Evolutionary conservation across 2,797 vertebrate genomes (phyloP), one percentile per base, ranked within the genome.

Genomic region (Odontamblyopus rebecca): DNA sequence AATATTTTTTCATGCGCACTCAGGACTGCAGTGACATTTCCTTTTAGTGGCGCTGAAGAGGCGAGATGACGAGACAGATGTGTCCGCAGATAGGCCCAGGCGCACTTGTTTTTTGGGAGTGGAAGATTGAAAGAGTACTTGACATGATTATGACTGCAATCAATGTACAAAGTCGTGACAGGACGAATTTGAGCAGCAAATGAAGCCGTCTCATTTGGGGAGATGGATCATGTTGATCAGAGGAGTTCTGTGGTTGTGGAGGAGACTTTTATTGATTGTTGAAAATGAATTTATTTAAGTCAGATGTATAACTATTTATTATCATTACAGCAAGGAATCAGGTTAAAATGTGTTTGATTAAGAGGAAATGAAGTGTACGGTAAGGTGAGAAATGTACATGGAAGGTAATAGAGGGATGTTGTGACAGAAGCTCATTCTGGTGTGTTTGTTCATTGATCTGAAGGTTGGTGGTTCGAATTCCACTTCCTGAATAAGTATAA

Each of bases 211-310:
- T 76, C 67, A 66, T 80, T 79, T 79, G 16, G 62, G 61, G n/a
- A 76, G 84, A 85, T 79, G 73, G 70, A 83, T 83, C 60, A 56
- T 56, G 63, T 77, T 83, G 59, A 69, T 82, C 57, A 77, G 11
- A 23, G 61, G 54, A 64, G 70, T 56, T 50, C 35, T 59, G n/a
- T 68, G 71, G 67, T 63, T 72, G 80, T 69, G 64, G 26, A 61
- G 72, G 65, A 57, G 68, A 53, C 38, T 77, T 57, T 69, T 64
- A 78, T 71, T 51, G 57, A 79, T 75, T 74, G 74, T 44, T 68
- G 0, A 57, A 68, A 75, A 67, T 26, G 72, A 60, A 1, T 63
- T 7, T 38, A 38, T 9, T 38, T 38, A 38, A 9, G 35, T 38
- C 35, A 38, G 35, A 38, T 38, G 35, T 38, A 38, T 38, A 2